Evolutionary conservation across 2,888 invertebrate species (phyloP).

Genomic region (Leptinotarsa juncta): DNA sequence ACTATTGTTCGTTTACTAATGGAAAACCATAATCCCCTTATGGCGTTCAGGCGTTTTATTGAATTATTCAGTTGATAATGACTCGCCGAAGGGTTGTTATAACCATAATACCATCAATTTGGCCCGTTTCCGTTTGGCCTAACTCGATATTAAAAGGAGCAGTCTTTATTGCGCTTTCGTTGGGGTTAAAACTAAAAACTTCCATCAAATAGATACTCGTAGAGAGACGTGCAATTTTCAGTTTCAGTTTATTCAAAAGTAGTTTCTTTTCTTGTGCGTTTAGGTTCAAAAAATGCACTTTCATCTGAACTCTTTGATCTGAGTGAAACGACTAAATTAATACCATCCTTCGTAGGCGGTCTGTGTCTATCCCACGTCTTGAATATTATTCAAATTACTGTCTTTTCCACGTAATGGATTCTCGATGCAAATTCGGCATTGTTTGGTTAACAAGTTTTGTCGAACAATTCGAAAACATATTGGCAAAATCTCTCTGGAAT

Average conservation of each 20-base stretch:
- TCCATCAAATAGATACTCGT: not conserved
- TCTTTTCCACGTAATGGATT: slow-evolving; percentile 2
- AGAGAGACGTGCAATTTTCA: not conserved
- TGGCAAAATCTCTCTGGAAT: slow-evolving; percentile 7
- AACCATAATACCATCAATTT: slow-evolving; percentile 39
- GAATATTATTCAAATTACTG: slow-evolving; percentile 2
- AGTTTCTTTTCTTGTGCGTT: not conserved
- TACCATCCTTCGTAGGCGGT: slow-evolving; percentile 2
- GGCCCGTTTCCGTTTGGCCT: slow-evolving; percentile 31
- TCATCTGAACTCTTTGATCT: not conserved
- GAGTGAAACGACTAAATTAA: not conserved
- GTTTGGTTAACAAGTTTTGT: slow-evolving; percentile 3
- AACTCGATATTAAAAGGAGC: slow-evolving; percentile 31
- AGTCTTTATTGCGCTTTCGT: slow-evolving; percentile 24
- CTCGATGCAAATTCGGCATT: slow-evolving; percentile 5
- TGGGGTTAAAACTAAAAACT: not conserved
- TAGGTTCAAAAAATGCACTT: not conserved
- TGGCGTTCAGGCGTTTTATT: slow-evolving; percentile 36
- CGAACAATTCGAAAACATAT: slow-evolving; percentile 15
- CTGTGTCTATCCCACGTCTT: not conserved
- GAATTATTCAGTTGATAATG: slow-evolving; percentile 41
- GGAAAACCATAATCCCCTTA: slow-evolving; percentile 22
- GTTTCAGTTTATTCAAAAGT: not conserved
- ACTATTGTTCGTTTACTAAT: not conserved
- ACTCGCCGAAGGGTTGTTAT: slow-evolving; percentile 31